Base-by-base conservation (phyloP, 2,113 vertebrate species). In the Edolisoma coerulescens region DNA sequence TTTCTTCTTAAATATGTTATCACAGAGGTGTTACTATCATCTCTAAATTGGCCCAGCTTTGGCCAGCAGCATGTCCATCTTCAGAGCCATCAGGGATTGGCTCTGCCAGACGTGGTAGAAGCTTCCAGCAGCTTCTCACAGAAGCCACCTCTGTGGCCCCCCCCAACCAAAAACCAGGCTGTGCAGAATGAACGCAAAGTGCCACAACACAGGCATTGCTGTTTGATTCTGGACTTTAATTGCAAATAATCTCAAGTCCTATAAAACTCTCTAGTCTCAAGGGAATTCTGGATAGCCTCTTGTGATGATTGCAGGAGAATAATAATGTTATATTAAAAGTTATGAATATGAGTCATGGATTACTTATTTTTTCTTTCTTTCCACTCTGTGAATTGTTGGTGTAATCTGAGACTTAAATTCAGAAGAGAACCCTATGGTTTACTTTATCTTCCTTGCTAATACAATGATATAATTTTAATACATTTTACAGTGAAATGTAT, bases 21-120 rank as follows among this genome's bases (percentile, higher is more conserved):
- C 42, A 13, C 28, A 41, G 64, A 47, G 42, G 28, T 0, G 0
- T 69, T 41, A 5, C 42, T 35, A 49, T 0, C 28, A 9, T 57
- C n/a, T 81, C 11, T 33, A 2, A 2, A 47, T 0, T 39, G 42
- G 8, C 14, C 28, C 63, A 64, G 32, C 2, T 6, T 30, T 44
- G 60, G 39, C 60, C 60, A 68, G 52, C 42, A 57, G 22, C n/a
- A 2, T 13, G 35, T 59, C 64, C 64, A 27, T 49, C 17, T 13
- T 41, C 78, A 67, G 77, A 67, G 61, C 52, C 61, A 32, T 39
- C 50, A 49, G 44, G 30, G 23, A 28, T 6, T 49, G 64, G 6
- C 35, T 69, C 44, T 82, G 44, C 18, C 4, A 8, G 67, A 13
- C 32, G 4, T 16, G 16, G 13, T 35, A 67, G 37, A 2, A 61